Evolutionary conservation across 2,888 invertebrate species (phyloP), one percentile per base, ranked within the genome.

Genomic region (Drosophila monieri): DNA sequence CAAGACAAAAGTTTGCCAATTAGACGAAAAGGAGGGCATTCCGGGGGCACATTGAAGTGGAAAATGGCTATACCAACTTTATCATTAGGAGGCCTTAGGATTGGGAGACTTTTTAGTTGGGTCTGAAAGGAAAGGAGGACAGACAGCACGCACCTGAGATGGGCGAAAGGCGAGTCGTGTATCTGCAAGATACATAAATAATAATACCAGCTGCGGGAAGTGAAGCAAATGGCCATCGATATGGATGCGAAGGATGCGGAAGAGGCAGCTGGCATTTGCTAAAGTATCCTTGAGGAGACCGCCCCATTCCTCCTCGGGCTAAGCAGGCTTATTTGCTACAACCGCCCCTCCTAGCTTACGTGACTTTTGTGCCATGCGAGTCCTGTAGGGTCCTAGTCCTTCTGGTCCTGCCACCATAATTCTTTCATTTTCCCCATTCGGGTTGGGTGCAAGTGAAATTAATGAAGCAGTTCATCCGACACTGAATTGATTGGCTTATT

Each of bases 401-500:
- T 4, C n/a, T 2, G n/a, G 35, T 35, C 35, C 35, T 6, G 62
- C 72, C 62, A 74, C 51, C 55, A 71, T 70, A 70, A 64, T 70
- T 72, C 59, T 58, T 68, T 32, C 46, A 58, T 48, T 67, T 52
- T 41, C 49, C 39, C 9, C 6, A 41, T 30, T n/a, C 0, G 4
- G 2, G 0, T 4, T 3, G 51, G 48, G 46, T 47, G 48, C 79
- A 64, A 77, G 69, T 74, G 74, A 85, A 83, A 83, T 83, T 83
- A 83, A 83, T 83, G 81, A 83, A 83, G 81, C 83, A 83, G 85
- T 83, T 85, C 84, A 85, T 78, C 84, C 77, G 80, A 84, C 84
- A 84, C 84, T 80, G 86, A 84, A 84, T 85, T 84, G 84, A 84
- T 84, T 85, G 84, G 84, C 86, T 84, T 84, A 84, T 85, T 85